Conservation (phyloP, 2,797 vertebrate species). For the Intellagama lesueurii region DNA sequence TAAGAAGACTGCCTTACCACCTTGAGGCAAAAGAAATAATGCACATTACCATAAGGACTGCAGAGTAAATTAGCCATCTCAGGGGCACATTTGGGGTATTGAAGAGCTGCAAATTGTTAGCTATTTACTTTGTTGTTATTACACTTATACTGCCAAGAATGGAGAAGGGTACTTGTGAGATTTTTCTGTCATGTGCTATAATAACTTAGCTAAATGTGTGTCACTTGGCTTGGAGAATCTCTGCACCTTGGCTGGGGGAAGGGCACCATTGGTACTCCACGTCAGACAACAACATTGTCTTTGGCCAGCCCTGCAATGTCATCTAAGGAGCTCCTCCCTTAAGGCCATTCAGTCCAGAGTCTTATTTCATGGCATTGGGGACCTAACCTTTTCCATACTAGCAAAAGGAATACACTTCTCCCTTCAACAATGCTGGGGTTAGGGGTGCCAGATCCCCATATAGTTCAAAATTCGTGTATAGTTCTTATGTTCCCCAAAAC, state of each 20-base stretch:
- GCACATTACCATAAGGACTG: not conserved
- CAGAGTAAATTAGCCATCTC: not conserved
- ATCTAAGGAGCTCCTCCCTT: not conserved
- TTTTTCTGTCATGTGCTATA: not conserved
- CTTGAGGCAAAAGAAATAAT: not conserved
- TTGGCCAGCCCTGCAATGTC: not conserved
- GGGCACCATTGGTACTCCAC: no score
- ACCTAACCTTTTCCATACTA: constrained; percentile 53
- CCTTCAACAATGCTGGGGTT: no score
- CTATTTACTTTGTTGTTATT: not conserved
- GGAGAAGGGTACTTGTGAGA: not conserved
- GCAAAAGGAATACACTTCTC: constrained; percentile 32
- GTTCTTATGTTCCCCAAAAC: no score
- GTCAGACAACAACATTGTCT: no score
- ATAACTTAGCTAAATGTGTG: no score
- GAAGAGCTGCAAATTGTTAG: not conserved
- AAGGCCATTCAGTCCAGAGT: not conserved
- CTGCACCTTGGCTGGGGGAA: no score
- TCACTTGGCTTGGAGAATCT: no score
- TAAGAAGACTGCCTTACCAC: not conserved
- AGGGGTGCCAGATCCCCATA: no score
- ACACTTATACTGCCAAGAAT: not conserved
- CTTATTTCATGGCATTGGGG: not conserved
- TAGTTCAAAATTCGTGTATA: no score
- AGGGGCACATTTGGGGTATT: not conserved